Conservation (phyloP, 2,797 vertebrate species). For the Hydrolagus colliei region DNA sequence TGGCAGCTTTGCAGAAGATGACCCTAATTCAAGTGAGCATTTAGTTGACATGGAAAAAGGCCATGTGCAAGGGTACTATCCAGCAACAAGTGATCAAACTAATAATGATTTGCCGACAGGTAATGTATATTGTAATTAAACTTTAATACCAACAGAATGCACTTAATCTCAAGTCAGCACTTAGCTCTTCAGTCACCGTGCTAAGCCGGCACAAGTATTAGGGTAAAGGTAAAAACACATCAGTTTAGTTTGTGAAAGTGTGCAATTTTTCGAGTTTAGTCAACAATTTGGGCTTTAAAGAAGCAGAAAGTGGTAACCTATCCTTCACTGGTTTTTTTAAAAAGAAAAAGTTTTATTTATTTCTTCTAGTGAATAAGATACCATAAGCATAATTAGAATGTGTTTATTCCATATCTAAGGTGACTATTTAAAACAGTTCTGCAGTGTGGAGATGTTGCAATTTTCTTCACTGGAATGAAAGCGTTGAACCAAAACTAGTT, state of each 20-base stretch:
- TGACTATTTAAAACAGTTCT: background rate
- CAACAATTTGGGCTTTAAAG: background rate
- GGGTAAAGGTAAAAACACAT: constrained; percentile 10
- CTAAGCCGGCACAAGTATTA: background rate
- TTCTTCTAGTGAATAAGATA: background rate
- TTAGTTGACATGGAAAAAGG: constrained; percentile 70
- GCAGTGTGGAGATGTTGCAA: background rate
- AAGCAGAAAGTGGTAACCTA: background rate
- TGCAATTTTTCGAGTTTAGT: background rate
- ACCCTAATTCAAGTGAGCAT: constrained; percentile 71
- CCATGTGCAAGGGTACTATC: constrained; percentile 69
- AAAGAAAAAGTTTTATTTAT: background rate
- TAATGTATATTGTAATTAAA: constrained; percentile 86
- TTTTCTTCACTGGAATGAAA: constrained; percentile 2
- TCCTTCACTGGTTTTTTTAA: background rate
- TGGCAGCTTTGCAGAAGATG: constrained; percentile 60
- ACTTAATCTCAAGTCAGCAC: background rate
- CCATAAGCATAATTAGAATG: background rate
- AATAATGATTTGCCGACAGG: constrained; percentile 86
- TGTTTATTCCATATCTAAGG: background rate
- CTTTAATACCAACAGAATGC: constrained; percentile 47
- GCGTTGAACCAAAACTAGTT: constrained; percentile 9
- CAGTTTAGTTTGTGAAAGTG: background rate
- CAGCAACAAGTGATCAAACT: constrained; percentile 61
- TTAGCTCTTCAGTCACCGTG: background rate